These are phyloP conservation scores for Blastomussa wellsi DNA, from an alignment of 92 coral and sea anemone species.

Conservation along the genomic window DNA sequence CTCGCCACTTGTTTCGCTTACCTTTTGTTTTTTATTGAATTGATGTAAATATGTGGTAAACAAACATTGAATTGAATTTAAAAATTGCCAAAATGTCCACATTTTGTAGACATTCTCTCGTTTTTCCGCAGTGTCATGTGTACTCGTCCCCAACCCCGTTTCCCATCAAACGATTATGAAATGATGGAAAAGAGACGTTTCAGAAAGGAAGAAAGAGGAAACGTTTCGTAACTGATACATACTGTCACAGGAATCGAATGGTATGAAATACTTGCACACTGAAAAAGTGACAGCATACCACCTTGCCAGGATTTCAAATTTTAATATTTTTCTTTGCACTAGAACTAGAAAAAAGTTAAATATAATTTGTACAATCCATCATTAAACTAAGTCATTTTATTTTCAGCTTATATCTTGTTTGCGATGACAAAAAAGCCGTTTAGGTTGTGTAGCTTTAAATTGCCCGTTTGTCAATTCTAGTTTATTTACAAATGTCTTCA, in stretches of 20 bases:
- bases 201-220: too few species aligned
- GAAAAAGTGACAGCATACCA: not conserved
- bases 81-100: too few species aligned
- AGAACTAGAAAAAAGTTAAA: not conserved
- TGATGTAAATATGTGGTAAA: too few species aligned
- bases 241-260: not conserved
- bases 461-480: not conserved
- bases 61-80: too few species aligned
- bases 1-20: too few species aligned
- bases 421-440: not conserved
- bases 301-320: not conserved
- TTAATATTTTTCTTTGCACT: not conserved
- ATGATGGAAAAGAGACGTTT: too few species aligned
- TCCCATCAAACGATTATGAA: too few species aligned
- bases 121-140: too few species aligned
- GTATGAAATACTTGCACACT: not conserved
- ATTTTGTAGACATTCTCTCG: too few species aligned
- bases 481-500: not conserved
- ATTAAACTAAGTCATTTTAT: not conserved
- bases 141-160: too few species aligned
- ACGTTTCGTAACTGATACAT: too few species aligned
- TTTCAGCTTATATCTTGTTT: not conserved
- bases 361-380: not conserved
- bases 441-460: not conserved
- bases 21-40: too few species aligned